Conservation (phyloP, 2,113 vertebrate species). For the Pomatorhinus ruficollis region DNA sequence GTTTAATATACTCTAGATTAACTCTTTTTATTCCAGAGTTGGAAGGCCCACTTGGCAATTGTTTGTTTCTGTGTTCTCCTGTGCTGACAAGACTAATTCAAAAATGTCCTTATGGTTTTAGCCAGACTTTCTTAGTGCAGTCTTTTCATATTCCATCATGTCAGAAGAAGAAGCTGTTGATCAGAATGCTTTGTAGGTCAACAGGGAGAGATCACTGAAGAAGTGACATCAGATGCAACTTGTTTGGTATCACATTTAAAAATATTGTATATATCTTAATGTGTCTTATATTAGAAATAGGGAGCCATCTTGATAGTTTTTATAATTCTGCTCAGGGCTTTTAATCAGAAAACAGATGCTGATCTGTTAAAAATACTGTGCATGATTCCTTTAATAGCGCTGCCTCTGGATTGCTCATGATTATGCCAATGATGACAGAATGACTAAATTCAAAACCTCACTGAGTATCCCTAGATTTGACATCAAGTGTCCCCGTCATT, state of each 20-base stretch:
- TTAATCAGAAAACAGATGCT: neutral
- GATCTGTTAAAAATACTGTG: neutral
- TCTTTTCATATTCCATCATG: neutral
- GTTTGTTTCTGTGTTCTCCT: neutral
- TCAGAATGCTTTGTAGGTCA: neutral
- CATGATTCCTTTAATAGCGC: neutral
- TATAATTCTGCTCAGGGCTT: neutral
- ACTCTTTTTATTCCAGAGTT: neutral
- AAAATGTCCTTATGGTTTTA: neutral
- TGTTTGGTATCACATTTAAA: neutral
- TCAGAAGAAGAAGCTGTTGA: neutral
- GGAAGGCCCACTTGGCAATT: neutral
- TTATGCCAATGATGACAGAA: neutral
- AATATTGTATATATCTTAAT: neutral
- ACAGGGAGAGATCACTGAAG: neutral
- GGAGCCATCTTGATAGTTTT: neutral
- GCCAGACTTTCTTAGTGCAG: neutral
- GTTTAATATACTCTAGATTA: neutral
- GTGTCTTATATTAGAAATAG: neutral
- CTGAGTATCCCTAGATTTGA: neutral
- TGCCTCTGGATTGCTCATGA: neutral
- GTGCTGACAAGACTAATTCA: neutral
- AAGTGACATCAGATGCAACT: neutral
- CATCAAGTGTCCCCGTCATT: neutral
- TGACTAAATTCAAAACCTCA: neutral